Evolutionary conservation across 2,113 vertebrate genomes (phyloP).

Genomic region (Chamaea fasciata): DNA sequence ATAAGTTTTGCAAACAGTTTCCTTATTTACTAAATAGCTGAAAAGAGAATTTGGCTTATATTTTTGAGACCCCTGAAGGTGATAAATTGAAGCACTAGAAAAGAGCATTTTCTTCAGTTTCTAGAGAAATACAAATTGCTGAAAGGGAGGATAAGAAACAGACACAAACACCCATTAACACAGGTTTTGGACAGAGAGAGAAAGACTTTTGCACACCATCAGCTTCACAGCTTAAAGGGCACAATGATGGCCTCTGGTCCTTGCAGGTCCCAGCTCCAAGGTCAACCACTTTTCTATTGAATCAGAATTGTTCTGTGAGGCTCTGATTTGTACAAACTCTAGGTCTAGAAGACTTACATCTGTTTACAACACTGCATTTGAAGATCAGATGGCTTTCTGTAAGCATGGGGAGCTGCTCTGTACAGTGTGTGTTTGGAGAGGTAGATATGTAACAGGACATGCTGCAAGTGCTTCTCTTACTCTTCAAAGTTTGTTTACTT

Average conservation of each 20-base stretch:
- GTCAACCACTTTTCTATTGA: rapidly evolving
- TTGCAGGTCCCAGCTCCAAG: background rate
- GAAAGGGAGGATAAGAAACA: background rate
- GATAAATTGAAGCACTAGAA: background rate
- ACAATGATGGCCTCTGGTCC: background rate
- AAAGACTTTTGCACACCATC: background rate
- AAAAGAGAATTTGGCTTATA: background rate
- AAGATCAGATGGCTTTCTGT: background rate
- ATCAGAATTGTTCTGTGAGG: background rate
- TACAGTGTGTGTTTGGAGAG: background rate
- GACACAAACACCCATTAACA: background rate
- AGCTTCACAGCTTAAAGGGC: background rate
- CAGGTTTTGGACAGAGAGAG: background rate
- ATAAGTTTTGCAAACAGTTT: background rate
- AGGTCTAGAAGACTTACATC: background rate
- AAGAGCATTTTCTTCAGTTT: background rate
- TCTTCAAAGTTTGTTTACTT: background rate
- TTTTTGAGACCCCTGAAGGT: background rate
- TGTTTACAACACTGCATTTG: background rate
- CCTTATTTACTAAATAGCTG: background rate
- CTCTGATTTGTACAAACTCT: background rate
- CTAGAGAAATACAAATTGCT: background rate
- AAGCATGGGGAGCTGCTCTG: background rate
- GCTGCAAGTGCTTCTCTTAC: background rate
- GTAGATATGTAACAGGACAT: background rate